Conservation (phyloP, 2,113 vertebrate species). For the Mirounga angustirostris region DNA sequence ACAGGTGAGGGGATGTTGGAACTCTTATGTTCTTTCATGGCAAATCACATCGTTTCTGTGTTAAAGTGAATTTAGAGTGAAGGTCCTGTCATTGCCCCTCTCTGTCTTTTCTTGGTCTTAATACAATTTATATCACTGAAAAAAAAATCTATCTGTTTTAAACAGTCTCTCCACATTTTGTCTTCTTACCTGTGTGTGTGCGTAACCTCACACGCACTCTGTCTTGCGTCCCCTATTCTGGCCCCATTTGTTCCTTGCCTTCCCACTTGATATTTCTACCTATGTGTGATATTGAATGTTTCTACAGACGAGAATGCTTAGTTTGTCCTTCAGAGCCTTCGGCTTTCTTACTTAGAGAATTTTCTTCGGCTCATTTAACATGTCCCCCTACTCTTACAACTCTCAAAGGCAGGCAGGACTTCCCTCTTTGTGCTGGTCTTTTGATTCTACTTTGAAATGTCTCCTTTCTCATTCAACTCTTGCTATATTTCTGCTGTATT, state of each 20-base stretch:
- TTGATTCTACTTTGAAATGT: constrained; percentile 21
- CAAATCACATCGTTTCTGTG: background rate
- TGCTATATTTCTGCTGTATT: background rate
- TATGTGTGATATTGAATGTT: background rate
- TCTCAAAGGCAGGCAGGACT: background rate
- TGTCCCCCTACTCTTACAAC: background rate
- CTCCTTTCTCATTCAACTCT: background rate
- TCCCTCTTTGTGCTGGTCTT: background rate
- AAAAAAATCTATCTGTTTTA: background rate
- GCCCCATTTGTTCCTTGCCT: background rate
- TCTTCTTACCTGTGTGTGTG: background rate
- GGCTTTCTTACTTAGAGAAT: background rate
- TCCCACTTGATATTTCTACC: background rate
- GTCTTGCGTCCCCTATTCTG: background rate
- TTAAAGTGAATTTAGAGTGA: background rate
- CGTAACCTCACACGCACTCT: rapidly evolving
- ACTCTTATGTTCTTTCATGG: background rate
- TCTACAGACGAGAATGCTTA: background rate
- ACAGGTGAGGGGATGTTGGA: background rate
- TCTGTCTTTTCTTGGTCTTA: background rate
- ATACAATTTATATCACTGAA: background rate
- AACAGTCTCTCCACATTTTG: background rate
- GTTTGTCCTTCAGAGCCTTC: constrained; percentile 36
- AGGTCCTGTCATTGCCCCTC: background rate
- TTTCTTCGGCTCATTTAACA: constrained; percentile 49